Conservation (phyloP, 2,113 vertebrate genomes). For the Mixornis gularis region DNA sequence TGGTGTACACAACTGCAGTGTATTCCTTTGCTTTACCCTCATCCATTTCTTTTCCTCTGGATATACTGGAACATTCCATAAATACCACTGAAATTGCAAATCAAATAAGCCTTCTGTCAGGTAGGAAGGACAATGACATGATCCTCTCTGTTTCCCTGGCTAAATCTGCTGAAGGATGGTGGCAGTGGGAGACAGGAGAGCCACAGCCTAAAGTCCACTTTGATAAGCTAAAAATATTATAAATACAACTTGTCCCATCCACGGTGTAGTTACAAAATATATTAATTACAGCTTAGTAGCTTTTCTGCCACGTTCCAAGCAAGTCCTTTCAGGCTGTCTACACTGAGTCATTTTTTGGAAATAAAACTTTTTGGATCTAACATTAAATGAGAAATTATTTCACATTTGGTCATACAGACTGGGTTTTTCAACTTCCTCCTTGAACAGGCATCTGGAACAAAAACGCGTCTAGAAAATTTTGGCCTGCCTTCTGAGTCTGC, state of each 20-base stretch:
- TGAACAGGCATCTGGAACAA: neutral
- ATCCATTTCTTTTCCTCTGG: neutral
- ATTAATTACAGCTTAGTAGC: neutral
- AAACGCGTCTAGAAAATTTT: neutral
- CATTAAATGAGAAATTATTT: neutral
- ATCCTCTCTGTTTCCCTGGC: neutral
- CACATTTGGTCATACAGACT: neutral
- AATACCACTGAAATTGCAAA: neutral
- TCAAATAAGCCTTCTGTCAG: neutral
- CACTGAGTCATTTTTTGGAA: conserved; percentile 23
- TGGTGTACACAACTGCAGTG: neutral
- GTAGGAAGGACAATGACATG: neutral
- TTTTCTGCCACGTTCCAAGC: neutral
- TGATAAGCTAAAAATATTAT: neutral
- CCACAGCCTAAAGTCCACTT: neutral
- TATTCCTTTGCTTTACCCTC: neutral
- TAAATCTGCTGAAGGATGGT: neutral
- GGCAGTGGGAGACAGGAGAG: neutral
- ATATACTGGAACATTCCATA: neutral
- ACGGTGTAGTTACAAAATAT: neutral
- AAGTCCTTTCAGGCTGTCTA: conserved; percentile 6
- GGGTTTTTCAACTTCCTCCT: neutral
- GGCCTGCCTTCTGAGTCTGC: neutral
- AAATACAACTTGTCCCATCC: neutral
- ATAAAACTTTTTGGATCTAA: conserved; percentile 12